Base-by-base conservation (phyloP, 2,797 vertebrate genomes). In the Euthynnus affinis region DNA sequence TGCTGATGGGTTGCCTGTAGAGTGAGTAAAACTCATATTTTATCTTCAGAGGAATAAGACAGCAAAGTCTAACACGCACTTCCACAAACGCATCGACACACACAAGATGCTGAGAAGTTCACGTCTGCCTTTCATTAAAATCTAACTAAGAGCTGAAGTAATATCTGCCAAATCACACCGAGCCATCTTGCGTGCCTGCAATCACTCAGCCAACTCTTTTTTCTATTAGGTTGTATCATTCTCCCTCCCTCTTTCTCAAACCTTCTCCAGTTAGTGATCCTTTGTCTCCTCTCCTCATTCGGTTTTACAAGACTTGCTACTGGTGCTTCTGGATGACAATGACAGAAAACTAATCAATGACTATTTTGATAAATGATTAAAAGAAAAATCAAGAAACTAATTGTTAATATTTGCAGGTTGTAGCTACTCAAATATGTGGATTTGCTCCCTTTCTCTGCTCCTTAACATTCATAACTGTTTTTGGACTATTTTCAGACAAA, bases 101-200 rank as follows among this genome's bases (percentile, higher is more conserved):
- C 67, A 71, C 20, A 60, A 51, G 70, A 77, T 6, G 9, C 61
- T 12, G 48, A 49, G 55, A 75, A 58, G 37, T 75, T 80, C 69
- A 57, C 6, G 62, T 80, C 78, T 91, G 86, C 46, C 60, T 87
- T 87, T 91, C 67, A 88, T 90, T 85, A 84, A 81, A 91, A 76
- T 82, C 49, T 69, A 78, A 76, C 76, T 66, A 68, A 81, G 71
- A 74, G 55, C 57, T 82, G 73, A 20, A 66, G 82, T 34, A 51
- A 74, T 76, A 87, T 82, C 62, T 70, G 65, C 76, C 70, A 84
- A 86, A 85, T 84, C 57, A 62, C 58, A 76, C 65, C 2, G 65
- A 84, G 83, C 65, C 62, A 80, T 83, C 32, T 64, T 74, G 53
- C 5, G 12, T 77, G 69, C 37, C 49, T 82, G 69, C 68, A 78